Evolutionary conservation across 2,888 invertebrate species (phyloP), one percentile per base, ranked within the genome.

Genomic region (Chymomyza amoena): DNA sequence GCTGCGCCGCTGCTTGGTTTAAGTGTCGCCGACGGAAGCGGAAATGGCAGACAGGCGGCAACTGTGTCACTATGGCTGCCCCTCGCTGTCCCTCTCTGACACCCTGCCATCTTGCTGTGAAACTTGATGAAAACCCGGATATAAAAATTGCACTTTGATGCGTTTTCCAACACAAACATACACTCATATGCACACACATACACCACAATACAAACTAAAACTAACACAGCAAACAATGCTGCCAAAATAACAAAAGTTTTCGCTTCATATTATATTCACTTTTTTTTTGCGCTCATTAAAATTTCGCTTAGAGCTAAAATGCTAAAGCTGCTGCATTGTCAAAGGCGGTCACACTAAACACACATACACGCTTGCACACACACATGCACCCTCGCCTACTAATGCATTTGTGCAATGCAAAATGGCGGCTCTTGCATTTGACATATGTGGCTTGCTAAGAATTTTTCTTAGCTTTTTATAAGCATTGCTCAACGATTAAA

Each of bases 101-200:
- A 2, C 7, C 16, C 20, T 20, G 1, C 13, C 9, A 1, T 54
- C n/a, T 13, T 4, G 54, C 18, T 54, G 18, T 54, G 16, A 4
- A 75, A 62, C 54, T 75, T 81, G 74, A 73, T 69, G 66, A 67
- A 61, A 77, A 79, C 72, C 76, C 78, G 88, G 81, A 79, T 84
- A 86, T 77, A 76, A 78, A 86, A 86, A 86, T 77, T 88, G 84
- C 88, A 88, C 87, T 88, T 81, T 81, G 77, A 88, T 88, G 88
- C 87, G 71, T 78, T 76, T 70, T 60, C 64, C 73, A 54, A 52
- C 36, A 57, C 51, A 6, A n/a, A n/a, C n/a, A n/a, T n/a, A n/a
- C n/a, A n/a, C n/a, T n/a, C n/a, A n/a, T 54, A 65, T 52, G 52
- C 52, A 60, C 60, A 52, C 56, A n/a, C 64, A 32, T 61, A 54